These are phyloP conservation scores for Drosophila pandora DNA, from an alignment of 1,140 invertebrate species.

Conservation along the genomic window DNA sequence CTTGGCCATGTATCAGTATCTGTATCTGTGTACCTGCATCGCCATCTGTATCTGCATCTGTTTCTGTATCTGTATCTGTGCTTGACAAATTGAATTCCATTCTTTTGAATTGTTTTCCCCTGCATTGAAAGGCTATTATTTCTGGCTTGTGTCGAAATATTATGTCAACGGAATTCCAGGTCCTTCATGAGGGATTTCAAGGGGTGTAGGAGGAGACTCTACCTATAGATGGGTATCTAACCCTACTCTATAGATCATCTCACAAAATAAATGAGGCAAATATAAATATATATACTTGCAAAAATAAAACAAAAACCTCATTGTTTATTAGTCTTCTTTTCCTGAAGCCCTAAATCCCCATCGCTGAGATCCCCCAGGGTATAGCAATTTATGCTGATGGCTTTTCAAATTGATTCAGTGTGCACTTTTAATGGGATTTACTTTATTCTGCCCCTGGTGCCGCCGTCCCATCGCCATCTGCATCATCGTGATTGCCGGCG, in stretches of 20 bases:
- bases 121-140: slow-evolving; percentile 23
- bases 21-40: slow-evolving; percentile 5
- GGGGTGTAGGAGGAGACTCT: background rate
- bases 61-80: slow-evolving; percentile 8
- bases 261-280: too few relatives aligned
- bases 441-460: slow-evolving; percentile 21
- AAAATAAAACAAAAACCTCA: background rate
- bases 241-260: too few relatives aligned
- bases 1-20: slow-evolving; percentile 3
- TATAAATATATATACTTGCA: background rate
- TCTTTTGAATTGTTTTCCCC: slow-evolving; percentile 14
- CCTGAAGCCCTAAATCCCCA: background rate
- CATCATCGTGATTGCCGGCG: slow-evolving; percentile 22
- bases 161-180: slow-evolving; percentile 17
- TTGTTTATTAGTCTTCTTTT: background rate
- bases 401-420: slow-evolving; percentile 58
- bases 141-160: slow-evolving; percentile 32
- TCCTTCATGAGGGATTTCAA: background rate
- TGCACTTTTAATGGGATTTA: slow-evolving; percentile 56
- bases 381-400: slow-evolving; percentile 26
- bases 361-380: slow-evolving; percentile 1
- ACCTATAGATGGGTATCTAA: too few relatives aligned
- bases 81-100: slow-evolving; percentile 46
- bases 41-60: slow-evolving; percentile 1
- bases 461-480: slow-evolving; percentile 23